Conservation (phyloP, 2,113 vertebrate genomes). For the Baryphthengus martii region DNA sequence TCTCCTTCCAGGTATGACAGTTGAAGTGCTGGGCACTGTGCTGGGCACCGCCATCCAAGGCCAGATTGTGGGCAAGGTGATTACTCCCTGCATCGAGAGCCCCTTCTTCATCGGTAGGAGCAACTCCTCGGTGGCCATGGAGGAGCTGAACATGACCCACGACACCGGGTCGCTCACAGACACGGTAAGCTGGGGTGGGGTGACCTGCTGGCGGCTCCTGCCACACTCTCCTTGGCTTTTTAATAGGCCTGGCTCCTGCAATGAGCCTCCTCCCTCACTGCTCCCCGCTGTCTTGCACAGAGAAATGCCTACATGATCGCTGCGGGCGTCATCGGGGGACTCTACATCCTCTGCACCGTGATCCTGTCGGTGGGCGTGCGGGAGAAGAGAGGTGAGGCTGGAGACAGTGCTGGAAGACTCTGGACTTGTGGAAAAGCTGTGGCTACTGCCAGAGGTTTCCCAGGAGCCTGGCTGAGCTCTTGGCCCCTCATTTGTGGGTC, state of each 20-base stretch:
- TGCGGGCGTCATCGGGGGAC: constrained; percentile 84
- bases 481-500: accelerated
- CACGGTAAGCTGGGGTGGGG: constrained; percentile 71
- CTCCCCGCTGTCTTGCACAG: constrained; percentile 7
- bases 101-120: background rate
- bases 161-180: constrained; percentile 66
- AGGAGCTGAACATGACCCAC: constrained; percentile 69
- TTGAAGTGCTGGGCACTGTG: constrained; percentile 90
- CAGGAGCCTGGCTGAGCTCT: background rate
- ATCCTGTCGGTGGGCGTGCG: constrained; percentile 83
- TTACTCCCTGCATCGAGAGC: constrained; percentile 75
- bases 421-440: accelerated
- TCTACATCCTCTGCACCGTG: constrained; percentile 85
- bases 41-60: constrained; percentile 93
- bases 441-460: background rate
- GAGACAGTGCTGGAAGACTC: accelerated
- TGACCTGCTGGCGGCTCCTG: background rate
- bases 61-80: constrained; percentile 86
- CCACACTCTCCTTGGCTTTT: background rate
- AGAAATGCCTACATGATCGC: constrained; percentile 89
- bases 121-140: constrained; percentile 52
- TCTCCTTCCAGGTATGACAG: constrained; percentile 85
- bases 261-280: background rate
- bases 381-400: constrained; percentile 83
- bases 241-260: background rate